Evolutionary conservation across 2,888 invertebrate species (phyloP), one percentile per base, ranked within the genome.

Genomic region (Odiellus spinosus): DNA sequence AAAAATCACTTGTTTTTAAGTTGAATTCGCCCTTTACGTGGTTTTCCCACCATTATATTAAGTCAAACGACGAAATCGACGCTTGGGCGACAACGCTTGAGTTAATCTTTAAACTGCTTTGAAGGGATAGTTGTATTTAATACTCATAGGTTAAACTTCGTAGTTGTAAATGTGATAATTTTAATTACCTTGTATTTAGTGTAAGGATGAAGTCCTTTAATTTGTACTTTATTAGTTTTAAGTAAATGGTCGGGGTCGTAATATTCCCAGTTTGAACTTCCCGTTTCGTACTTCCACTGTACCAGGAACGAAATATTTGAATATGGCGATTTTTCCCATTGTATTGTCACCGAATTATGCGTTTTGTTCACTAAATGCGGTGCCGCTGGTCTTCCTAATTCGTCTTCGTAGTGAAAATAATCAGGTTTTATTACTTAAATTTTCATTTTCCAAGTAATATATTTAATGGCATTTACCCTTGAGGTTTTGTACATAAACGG

Each of bases 141-240:
- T n/a, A n/a, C n/a, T n/a, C n/a, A n/a, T n/a, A n/a, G n/a, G n/a
- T n/a, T n/a, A n/a, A n/a, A n/a, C n/a, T n/a, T n/a, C n/a, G n/a
- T n/a, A n/a, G n/a, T n/a, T n/a, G n/a, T n/a, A n/a, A n/a, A n/a
- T n/a, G n/a, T n/a, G n/a, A n/a, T n/a, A n/a, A n/a, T n/a, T n/a
- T n/a, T 4, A 26, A 26, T 70, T 69, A 90, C 90, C 72, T 81
- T 76, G 63, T 91, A 91, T 63, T 82, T 84, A 1, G 87, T 83
- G 63, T 84, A 90, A 0, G 91, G 88, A 55, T 81, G 77, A 42
- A 91, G 70, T 56, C 80, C 77, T 54, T 80, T 77, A 8, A 90
- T 78, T 20, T 56, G 56, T n/a, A 63, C 52, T 21, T 44, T 44
- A 40, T 47, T 48, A 17, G 45, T 43, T 18, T 47, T 53, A 5